A percentile compares a stretch with the other conserved stretches of the same genome.
Evolutionary conservation across 2,888 invertebrate species (phyloP).

Genomic region (Eupithecia tripunctaria): DNA sequence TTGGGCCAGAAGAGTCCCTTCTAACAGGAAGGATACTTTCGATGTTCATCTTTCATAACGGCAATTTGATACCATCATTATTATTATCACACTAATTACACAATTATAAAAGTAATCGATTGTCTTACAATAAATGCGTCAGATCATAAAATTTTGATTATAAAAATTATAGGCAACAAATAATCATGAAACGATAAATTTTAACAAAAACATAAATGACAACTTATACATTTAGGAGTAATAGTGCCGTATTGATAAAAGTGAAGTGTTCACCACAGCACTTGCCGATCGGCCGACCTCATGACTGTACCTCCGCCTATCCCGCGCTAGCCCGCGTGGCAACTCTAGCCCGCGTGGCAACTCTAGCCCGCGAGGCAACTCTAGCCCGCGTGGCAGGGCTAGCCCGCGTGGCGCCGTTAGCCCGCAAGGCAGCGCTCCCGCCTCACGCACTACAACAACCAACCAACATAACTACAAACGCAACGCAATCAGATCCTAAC

Average conservation of each 20-base stretch:
- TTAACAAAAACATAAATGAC: conserved; percentile 76
- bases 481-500: conserved; percentile 75
- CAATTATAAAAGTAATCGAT: conserved; percentile 84
- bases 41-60: conserved; percentile 84
- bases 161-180: conserved; percentile 83
- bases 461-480: conserved; percentile 67
- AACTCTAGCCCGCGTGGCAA: not conserved
- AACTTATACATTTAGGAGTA: conserved; percentile 80
- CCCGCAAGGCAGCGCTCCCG: conserved; percentile 14
- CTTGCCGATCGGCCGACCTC: conserved; percentile 37
- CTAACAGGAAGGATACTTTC: conserved; percentile 85
- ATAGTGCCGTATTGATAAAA: conserved; percentile 84
- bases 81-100: conserved; percentile 84
- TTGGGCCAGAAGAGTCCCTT: conserved; percentile 84
- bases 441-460: conserved; percentile 46
- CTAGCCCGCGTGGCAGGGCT: conserved; percentile 1
- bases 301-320: conserved; percentile 27
- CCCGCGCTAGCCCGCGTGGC: conserved; percentile 46
- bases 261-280: conserved; percentile 71
- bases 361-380: conserved; percentile 36
- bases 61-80: conserved; percentile 83
- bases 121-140: conserved; percentile 85
- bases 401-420: conserved; percentile 37
- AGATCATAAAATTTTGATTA: conserved; percentile 84
- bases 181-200: conserved; percentile 83